Percentiles rank a stretch among this genome's conserved stretches.
These are phyloP conservation scores for Nannoperca obscura DNA, from an alignment of 2,797 vertebrate genomes.

Conservation along the genomic window DNA sequence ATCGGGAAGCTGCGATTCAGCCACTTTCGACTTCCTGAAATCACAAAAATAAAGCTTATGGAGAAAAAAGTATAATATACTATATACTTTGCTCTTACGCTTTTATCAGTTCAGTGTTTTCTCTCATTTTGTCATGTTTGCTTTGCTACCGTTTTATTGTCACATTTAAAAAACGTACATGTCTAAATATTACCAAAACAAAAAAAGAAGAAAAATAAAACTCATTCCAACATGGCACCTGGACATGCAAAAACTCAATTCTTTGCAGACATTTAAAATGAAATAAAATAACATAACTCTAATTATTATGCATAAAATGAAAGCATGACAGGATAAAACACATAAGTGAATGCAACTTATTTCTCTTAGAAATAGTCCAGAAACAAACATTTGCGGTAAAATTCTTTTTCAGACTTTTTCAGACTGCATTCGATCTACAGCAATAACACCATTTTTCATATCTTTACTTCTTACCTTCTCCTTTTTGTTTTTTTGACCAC, in stretches of 20 bases:
- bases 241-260: too few relatives aligned
- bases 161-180: background rate
- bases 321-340: background rate
- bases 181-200: background rate
- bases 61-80: background rate
- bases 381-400: background rate
- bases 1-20: conserved; percentile 81
- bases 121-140: background rate
- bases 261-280: too few relatives aligned
- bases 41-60: background rate
- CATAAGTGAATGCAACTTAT: too few relatives aligned
- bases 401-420: too few relatives aligned
- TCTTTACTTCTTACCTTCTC: conserved; percentile 88
- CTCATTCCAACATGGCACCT: too few relatives aligned
- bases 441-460: too few relatives aligned
- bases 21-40: conserved; percentile 87
- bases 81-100: too few relatives aligned
- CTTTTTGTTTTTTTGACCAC: conserved; percentile 87
- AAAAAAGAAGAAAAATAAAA: too few relatives aligned
- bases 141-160: background rate
- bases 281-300: background rate
- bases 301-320: background rate
- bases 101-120: background rate
- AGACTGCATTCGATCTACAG: background rate
- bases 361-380: background rate